A percentile compares a stretch with the other conserved stretches of the same genome.
Evolutionary conservation across 2,113 vertebrate genomes (phyloP).

Genomic region (Rhinichthys klamathensis): DNA sequence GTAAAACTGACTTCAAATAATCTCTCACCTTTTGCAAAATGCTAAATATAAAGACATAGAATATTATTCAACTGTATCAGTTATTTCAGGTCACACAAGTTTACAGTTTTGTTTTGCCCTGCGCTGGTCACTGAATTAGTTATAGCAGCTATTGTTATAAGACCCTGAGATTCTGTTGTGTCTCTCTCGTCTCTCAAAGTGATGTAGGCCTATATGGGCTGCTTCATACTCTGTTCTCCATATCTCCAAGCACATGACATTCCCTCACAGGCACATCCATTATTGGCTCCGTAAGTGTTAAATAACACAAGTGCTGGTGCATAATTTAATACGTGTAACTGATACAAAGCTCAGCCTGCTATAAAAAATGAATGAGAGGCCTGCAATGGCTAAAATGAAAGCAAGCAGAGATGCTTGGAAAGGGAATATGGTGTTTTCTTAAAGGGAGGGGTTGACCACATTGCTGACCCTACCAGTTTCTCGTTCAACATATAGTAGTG

Average conservation of each 20-base stretch:
- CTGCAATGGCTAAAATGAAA: slow-evolving; percentile 70
- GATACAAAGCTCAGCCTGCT: slow-evolving; percentile 67
- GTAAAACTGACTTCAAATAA: too few species aligned
- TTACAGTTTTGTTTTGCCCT: not conserved
- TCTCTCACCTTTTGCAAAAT: not conserved
- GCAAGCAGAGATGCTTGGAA: slow-evolving; percentile 52
- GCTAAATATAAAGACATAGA: not conserved
- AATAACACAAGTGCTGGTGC: slow-evolving; percentile 55
- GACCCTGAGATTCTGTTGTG: not conserved
- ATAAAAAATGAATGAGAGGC: slow-evolving; percentile 70
- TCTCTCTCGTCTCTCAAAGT: not conserved
- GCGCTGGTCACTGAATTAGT: not conserved
- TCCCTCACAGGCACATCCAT: slow-evolving; percentile 20
- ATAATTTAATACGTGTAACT: slow-evolving; percentile 67
- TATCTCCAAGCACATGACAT: slow-evolving; percentile 23
- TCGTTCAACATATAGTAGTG: slow-evolving; percentile 17
- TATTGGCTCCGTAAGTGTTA: slow-evolving; percentile 52
- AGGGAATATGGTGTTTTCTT: slow-evolving; percentile 63
- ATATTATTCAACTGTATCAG: not conserved
- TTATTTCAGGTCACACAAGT: not conserved
- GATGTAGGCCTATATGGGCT: not conserved
- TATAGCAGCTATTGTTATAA: not conserved
- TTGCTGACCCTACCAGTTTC: slow-evolving; percentile 48
- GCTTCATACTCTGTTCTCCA: not conserved
- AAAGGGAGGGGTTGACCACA: slow-evolving; percentile 56